Evolutionary conservation across 2,113 vertebrate species (phyloP).

Genomic region (Uria aalge): DNA sequence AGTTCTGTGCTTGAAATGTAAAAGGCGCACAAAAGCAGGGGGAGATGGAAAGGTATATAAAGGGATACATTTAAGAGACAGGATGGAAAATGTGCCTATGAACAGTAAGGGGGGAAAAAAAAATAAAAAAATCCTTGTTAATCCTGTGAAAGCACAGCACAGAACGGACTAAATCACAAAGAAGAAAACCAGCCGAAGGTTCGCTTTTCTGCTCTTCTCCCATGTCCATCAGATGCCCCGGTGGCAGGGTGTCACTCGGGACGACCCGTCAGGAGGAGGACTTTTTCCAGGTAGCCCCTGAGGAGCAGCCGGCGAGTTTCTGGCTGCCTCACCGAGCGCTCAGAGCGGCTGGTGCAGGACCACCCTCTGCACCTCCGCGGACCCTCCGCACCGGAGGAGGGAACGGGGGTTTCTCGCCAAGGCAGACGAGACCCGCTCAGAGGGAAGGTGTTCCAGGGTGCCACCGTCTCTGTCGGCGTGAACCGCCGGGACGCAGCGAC

Average conservation of each 20-base stretch:
- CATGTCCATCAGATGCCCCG: not conserved
- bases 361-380: not conserved
- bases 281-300: not conserved
- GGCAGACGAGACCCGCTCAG: not conserved
- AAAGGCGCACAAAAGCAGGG: not conserved
- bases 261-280: not conserved
- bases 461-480: not conserved
- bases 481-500: not conserved
- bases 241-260: not conserved
- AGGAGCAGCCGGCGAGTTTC: not conserved
- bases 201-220: not conserved
- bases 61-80: not conserved
- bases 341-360: too few relatives aligned
- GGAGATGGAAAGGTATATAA: not conserved
- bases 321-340: not conserved
- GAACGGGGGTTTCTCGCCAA: not conserved
- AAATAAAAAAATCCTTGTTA: not conserved
- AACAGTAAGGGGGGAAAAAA: not conserved
- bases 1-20: not conserved
- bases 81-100: not conserved
- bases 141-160: not conserved
- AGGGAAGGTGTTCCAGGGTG: not conserved
- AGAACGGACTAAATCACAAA: not conserved
- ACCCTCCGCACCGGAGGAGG: not conserved
- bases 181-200: not conserved